A percentile compares a stretch with the other conserved stretches of the same genome.
Evolutionary conservation across 2,797 vertebrate species (phyloP).

Genomic region (Chromobotia macracanthus): DNA sequence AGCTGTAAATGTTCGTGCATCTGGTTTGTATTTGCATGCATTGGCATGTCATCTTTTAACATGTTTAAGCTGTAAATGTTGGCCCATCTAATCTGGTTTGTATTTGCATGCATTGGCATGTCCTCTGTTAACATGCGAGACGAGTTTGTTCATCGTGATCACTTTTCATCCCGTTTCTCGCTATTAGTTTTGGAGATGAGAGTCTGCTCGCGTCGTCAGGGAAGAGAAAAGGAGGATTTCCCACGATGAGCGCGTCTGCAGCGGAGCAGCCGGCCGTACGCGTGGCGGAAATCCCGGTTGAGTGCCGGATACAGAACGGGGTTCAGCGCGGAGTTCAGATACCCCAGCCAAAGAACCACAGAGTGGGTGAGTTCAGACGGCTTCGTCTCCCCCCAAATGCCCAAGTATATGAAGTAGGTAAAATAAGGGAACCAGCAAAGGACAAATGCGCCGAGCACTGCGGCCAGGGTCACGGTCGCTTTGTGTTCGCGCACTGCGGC

Average conservation of each 20-base stretch:
- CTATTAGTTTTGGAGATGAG: constrained; percentile 39
- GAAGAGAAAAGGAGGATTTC: not conserved
- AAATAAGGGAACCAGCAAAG: constrained; percentile 96
- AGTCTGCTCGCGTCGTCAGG: constrained; percentile 51
- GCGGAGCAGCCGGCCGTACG: constrained; percentile 76
- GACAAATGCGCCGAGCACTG: constrained; percentile 88
- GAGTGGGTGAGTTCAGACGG: constrained; percentile 66
- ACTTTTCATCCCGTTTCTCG: not conserved
- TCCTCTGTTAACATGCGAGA: not conserved
- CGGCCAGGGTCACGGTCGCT: constrained; percentile 87
- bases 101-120: no score
- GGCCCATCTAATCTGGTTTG: no score
- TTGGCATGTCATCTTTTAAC: no score
- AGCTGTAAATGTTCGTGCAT: no score
- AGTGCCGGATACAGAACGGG: constrained; percentile 91
- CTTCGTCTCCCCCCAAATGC: constrained; percentile 72
- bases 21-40: no score
- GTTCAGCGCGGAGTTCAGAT: constrained; percentile 89
- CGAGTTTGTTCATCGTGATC: not conserved
- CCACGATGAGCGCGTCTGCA: constrained; percentile 60
- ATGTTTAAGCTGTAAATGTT: no score
- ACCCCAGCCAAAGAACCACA: constrained; percentile 86
- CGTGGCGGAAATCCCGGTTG: constrained; percentile 86
- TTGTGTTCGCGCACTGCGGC: constrained; percentile 87
- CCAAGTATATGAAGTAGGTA: constrained; percentile 84